Evolutionary conservation across 2,797 vertebrate genomes (phyloP), one percentile per base, ranked within the genome.

Genomic region (Sphaeramia orbicularis): DNA sequence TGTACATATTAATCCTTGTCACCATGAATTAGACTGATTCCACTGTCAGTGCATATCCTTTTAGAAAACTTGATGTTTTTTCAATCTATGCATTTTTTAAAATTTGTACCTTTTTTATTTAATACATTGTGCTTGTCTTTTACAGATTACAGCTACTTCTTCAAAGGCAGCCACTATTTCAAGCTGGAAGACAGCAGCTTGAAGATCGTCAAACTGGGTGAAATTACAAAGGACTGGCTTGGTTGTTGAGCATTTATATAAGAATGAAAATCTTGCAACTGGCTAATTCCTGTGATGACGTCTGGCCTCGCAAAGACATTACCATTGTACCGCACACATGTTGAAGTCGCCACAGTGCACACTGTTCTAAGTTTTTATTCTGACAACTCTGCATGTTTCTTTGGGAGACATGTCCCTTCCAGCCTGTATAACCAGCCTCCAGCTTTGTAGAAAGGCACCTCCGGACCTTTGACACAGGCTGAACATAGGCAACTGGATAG

Each of bases 111-210:
- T 76, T 53, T 21, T 16, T 10, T 13, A 43, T 10, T 5, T 8
- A 10, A 18, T 42, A 10, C 13, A 0, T 47, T 82, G 27, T 78
- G 38, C 32, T 80, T 75, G 14, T 76, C 32, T 79, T 80, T 74
- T 54, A 74, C 89, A 99, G 98, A 96, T 76, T 94, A 96, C 89
- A 99, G 95, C 90, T 99, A 97, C 87, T 99, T 99, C 93, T 99
- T 99, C 93, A 99, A 97, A 92, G 96, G 94, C 54, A 91, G 93
- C 70, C 96, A 97, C 88, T 99, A 99, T 85, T 95, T 97, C 89
- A 96, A 96, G 93, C 86, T 99, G 93, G 96, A 99, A 78, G 97
- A 99, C 93, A 96, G 93, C 83, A 98, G 94, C 89, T 91, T 99
- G 94, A 99, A 99, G 94, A 97, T 96, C 1, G 93, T 98, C 73